These are phyloP conservation scores for Bagarius yarrelli DNA, from an alignment of 2,113 vertebrate genomes.

Conservation along the genomic window DNA sequence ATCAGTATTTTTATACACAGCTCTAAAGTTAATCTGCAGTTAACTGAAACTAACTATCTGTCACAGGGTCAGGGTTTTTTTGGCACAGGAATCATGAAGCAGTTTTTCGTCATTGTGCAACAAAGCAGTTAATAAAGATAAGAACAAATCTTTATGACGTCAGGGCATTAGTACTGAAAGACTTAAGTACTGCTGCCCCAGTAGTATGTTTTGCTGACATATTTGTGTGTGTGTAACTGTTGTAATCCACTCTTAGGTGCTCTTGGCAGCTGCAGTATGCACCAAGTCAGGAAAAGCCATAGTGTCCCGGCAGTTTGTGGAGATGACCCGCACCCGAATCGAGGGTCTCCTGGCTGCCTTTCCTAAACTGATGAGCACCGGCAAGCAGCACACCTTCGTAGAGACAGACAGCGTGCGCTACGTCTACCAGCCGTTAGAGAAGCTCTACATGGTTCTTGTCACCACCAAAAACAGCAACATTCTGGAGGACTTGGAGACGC, in stretches of 20 bases:
- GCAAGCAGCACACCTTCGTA: slow-evolving; percentile 98
- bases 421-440: slow-evolving; percentile 97
- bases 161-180: not conserved
- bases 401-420: slow-evolving; percentile 98
- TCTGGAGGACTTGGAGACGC: slow-evolving; percentile 94
- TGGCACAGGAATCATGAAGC: not conserved
- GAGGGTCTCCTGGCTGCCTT: slow-evolving; percentile 95
- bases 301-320: slow-evolving; percentile 97
- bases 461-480: slow-evolving; percentile 99
- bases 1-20: too few species aligned
- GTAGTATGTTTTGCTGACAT: not conserved
- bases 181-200: not conserved
- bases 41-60: not conserved
- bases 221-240: not conserved
- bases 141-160: not conserved
- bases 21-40: too few species aligned
- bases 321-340: slow-evolving; percentile 96
- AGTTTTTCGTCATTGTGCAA: not conserved
- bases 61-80: not conserved
- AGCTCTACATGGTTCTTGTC: slow-evolving; percentile 97
- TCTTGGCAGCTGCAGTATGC: slow-evolving; percentile 97
- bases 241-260: slow-evolving; percentile 76
- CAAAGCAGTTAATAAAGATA: not conserved
- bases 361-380: slow-evolving; percentile 96
- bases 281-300: slow-evolving; percentile 98